Conservation (phyloP, 2,113 vertebrate genomes). For the Mirounga angustirostris region DNA sequence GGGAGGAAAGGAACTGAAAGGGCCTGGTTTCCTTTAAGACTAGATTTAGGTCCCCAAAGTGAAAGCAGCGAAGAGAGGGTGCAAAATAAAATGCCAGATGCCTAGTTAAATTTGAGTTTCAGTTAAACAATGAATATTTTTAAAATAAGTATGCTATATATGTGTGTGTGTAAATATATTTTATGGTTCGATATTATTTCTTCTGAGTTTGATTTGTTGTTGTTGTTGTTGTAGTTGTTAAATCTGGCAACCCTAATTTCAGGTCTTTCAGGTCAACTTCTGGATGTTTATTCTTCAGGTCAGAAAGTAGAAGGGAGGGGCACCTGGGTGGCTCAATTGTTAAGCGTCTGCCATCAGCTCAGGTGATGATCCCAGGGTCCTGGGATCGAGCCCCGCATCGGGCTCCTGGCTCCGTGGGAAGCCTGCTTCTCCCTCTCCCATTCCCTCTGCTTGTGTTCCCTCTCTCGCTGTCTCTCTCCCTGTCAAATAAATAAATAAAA, state of each 20-base stretch:
- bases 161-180: not conserved
- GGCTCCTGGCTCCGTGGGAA: too few species aligned
- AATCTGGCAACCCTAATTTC: not conserved
- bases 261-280: not conserved
- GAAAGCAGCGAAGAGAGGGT: not conserved
- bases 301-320: not conserved
- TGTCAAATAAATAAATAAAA: too few species aligned
- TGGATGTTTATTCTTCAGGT: not conserved
- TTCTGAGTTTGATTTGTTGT: not conserved
- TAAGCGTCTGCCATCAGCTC: too few species aligned
- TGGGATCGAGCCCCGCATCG: too few species aligned
- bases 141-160: not conserved
- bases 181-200: not conserved
- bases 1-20: not conserved
- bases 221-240: not conserved
- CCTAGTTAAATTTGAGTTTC: not conserved
- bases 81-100: not conserved
- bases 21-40: not conserved
- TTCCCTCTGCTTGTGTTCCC: too few species aligned
- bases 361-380: too few species aligned
- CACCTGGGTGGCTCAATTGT: too few species aligned
- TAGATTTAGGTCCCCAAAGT: not conserved
- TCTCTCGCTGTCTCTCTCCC: too few species aligned
- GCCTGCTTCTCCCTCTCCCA: too few species aligned
- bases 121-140: not conserved